These are phyloP conservation scores for Chaetogeoica ovagalla DNA, from an alignment of 2,888 invertebrate genomes.

Conservation along the genomic window DNA sequence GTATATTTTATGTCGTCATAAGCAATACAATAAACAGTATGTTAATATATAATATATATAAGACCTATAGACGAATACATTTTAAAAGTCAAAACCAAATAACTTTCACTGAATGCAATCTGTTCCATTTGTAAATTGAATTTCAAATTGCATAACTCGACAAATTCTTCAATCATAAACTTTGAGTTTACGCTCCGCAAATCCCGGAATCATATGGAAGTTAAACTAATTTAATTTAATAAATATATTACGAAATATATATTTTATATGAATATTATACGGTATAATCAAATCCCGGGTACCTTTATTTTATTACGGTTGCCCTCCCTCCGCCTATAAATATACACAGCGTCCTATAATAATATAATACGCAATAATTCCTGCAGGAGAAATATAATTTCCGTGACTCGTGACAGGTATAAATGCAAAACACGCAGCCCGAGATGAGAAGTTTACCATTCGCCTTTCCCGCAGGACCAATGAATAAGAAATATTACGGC, in stretches of 20 bases:
- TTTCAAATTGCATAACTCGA: background rate
- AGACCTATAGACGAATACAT: too few species aligned
- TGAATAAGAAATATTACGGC: constrained; percentile 37
- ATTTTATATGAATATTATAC: background rate
- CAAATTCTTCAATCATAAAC: background rate
- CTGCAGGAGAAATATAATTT: constrained; percentile 29
- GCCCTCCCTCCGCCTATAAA: background rate
- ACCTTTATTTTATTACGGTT: constrained; percentile 26
- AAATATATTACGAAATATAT: background rate
- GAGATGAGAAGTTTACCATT: constrained; percentile 28
- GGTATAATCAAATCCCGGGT: constrained; percentile 7
- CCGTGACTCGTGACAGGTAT: constrained; percentile 28
- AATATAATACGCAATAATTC: constrained; percentile 19
- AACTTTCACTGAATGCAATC: background rate
- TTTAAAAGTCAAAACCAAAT: background rate
- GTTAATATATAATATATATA: too few species aligned
- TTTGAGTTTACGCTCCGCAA: background rate
- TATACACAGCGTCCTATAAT: background rate
- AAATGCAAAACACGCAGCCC: constrained; percentile 41
- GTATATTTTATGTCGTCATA: too few species aligned
- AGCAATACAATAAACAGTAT: too few species aligned
- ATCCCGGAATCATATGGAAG: background rate
- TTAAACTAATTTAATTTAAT: background rate
- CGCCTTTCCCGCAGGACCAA: constrained; percentile 42
- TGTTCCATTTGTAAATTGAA: background rate